phyloP scores from a whole-genome alignment of 2,888 invertebrate genomes.

The Hirtodrosophila trivittata region DNA sequence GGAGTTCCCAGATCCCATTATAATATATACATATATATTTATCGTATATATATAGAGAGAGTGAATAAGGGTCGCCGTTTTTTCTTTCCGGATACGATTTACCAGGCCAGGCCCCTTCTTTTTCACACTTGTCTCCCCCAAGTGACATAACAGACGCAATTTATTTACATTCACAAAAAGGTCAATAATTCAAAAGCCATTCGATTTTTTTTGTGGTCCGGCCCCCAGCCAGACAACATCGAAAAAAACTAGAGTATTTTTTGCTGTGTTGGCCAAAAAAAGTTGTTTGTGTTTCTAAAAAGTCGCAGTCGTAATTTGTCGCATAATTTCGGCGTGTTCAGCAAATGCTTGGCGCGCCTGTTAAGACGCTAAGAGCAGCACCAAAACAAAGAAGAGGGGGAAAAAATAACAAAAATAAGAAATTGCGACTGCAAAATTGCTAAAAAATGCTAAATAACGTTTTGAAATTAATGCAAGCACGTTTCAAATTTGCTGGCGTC shows the following conservation, averaged over 20 bases:
- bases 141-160: slow-evolving; percentile 40
- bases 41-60: neutral
- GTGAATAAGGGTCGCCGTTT: slow-evolving; percentile 13
- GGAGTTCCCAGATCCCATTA: neutral
- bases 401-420: slow-evolving; percentile 1
- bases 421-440: slow-evolving; percentile 30
- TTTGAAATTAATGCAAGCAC: slow-evolving; percentile 42
- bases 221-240: slow-evolving; percentile 45
- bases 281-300: too few relatives aligned
- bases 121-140: neutral
- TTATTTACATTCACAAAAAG: slow-evolving; percentile 43
- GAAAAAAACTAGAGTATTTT: too few relatives aligned
- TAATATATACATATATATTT: too few relatives aligned
- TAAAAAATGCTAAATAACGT: slow-evolving; percentile 40
- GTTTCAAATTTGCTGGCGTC: slow-evolving; percentile 34
- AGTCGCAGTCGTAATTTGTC: too few relatives aligned
- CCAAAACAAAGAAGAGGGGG: slow-evolving; percentile 1
- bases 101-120: slow-evolving; percentile 48
- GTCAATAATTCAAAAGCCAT: slow-evolving; percentile 48
- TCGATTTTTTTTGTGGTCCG: slow-evolving; percentile 50
- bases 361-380: slow-evolving; percentile 5
- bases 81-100: too few relatives aligned
- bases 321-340: slow-evolving; percentile 16
- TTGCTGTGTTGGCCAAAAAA: too few relatives aligned
- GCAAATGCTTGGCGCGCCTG: slow-evolving; percentile 42